phyloP scores from a whole-genome alignment of 2,113 vertebrate species.

The Telmatochromis brichardi region DNA sequence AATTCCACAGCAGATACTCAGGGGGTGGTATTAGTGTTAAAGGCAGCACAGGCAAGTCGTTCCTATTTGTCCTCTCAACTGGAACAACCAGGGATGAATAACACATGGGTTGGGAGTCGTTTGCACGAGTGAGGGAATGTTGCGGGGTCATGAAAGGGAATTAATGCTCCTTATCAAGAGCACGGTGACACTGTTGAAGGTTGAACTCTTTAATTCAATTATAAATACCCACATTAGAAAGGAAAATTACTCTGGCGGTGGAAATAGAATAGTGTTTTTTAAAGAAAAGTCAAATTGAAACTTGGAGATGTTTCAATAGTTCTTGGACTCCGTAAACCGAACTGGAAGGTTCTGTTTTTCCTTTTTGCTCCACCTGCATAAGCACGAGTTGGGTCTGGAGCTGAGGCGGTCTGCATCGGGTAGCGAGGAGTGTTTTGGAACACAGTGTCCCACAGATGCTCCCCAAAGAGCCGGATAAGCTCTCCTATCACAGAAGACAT shows the following conservation, averaged over 20 bases:
- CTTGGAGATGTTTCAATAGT: neutral
- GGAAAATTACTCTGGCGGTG: neutral
- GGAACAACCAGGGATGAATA: slow-evolving; percentile 21
- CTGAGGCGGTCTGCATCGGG: neutral
- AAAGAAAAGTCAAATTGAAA: neutral
- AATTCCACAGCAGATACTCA: slow-evolving; percentile 15
- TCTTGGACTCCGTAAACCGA: neutral
- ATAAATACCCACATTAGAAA: neutral
- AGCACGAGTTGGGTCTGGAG: neutral
- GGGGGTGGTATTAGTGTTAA: neutral
- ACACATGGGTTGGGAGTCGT: neutral
- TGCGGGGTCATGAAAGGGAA: neutral
- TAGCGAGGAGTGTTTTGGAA: slow-evolving; percentile 22
- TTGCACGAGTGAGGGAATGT: neutral
- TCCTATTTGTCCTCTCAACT: neutral
- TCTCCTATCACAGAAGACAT: slow-evolving; percentile 42
- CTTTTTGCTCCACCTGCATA: neutral
- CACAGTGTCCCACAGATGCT: slow-evolving; percentile 31
- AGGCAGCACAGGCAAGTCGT: neutral
- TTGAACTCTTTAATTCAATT: neutral
- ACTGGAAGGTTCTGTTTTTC: neutral
- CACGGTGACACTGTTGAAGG: slow-evolving; percentile 27
- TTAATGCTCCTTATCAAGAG: slow-evolving; percentile 55
- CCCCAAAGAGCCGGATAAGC: slow-evolving; percentile 48
- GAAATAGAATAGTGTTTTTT: neutral